These are phyloP conservation scores for Hepsetus odoe DNA, from an alignment of 2,113 vertebrate genomes.

Conservation along the genomic window DNA sequence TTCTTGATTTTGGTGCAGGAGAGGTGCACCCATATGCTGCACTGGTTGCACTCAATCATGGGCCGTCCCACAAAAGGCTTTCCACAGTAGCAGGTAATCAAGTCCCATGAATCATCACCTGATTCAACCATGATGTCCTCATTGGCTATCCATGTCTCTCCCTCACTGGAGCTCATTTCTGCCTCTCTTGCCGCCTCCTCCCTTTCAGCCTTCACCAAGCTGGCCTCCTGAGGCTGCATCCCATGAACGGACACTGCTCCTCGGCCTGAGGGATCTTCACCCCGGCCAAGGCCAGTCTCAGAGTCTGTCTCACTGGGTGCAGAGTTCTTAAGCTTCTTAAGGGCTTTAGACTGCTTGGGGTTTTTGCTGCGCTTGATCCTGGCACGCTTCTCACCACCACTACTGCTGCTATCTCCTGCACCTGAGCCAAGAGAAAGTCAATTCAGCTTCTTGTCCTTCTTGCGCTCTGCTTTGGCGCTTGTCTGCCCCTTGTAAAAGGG, in stretches of 20 bases:
- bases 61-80: slow-evolving; percentile 91
- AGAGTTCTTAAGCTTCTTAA: slow-evolving; percentile 78
- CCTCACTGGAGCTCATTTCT: slow-evolving; percentile 89
- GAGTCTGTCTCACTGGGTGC: slow-evolving; percentile 85
- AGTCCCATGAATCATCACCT: slow-evolving; percentile 91
- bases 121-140: slow-evolving; percentile 96
- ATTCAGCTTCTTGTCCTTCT: slow-evolving; percentile 80
- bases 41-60: slow-evolving; percentile 93
- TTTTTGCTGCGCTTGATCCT: slow-evolving; percentile 91
- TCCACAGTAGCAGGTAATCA: slow-evolving; percentile 93
- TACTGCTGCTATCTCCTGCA: slow-evolving; percentile 71
- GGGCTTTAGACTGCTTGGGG: slow-evolving; percentile 83
- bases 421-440: slow-evolving; percentile 72
- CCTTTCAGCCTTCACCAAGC: slow-evolving; percentile 60
- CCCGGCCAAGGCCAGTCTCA: slow-evolving; percentile 75
- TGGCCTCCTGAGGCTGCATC: slow-evolving; percentile 48
- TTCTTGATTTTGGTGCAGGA: slow-evolving; percentile 93
- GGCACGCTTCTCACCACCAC: slow-evolving; percentile 82
- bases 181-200: slow-evolving; percentile 84
- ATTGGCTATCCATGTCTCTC: slow-evolving; percentile 89
- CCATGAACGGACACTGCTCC: slow-evolving; percentile 49
- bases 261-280: slow-evolving; percentile 62
- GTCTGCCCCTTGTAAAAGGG: slow-evolving; percentile 81
- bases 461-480: slow-evolving; percentile 74
- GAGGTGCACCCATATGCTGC: slow-evolving; percentile 89